These are phyloP conservation scores for Mylabris phalerata DNA, from an alignment of 1,140 invertebrate genomes.

Conservation along the genomic window DNA sequence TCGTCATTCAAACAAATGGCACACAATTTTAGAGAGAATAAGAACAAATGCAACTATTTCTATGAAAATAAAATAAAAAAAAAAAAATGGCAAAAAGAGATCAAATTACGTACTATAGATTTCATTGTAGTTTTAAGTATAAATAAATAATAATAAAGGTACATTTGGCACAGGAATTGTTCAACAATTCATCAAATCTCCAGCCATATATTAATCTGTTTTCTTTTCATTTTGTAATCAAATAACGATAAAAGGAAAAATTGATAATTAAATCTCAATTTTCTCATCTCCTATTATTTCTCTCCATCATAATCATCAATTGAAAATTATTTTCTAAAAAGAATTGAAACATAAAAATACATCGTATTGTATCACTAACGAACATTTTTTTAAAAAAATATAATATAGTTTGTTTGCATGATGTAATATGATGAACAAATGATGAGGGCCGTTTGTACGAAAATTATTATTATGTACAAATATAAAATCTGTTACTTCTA, in stretches of 20 bases:
- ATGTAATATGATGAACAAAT: conserved; percentile 30
- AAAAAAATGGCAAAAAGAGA: conserved; percentile 18
- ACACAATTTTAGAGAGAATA: not conserved
- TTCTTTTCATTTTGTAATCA: not conserved
- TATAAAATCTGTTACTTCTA: conserved; percentile 26
- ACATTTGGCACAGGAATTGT: conserved; percentile 26
- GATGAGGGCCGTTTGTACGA: conserved; percentile 34
- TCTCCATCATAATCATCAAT: not conserved
- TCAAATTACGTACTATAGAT: conserved; percentile 10
- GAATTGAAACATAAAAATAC: conserved; percentile 17
- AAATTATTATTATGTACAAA: conserved; percentile 32
- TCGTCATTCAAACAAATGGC: not conserved
- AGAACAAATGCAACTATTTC: not conserved
- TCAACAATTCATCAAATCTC: conserved; percentile 6
- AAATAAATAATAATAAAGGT: not conserved
- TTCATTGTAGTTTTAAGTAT: not conserved
- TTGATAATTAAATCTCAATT: not conserved
- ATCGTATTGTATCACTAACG: conserved; percentile 32
- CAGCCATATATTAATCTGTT: conserved; percentile 20
- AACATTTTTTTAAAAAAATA: conserved; percentile 40
- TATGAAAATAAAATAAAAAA: conserved; percentile 14
- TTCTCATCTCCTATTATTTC: too few species aligned
- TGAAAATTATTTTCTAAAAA: conserved; percentile 21
- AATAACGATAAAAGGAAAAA: not conserved
- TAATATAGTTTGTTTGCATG: conserved; percentile 32